Percentiles rank a stretch among this genome's conserved stretches.
phyloP scores from a whole-genome alignment of 1,140 invertebrate species.

The Pogonomyrmex barbatus region DNA sequence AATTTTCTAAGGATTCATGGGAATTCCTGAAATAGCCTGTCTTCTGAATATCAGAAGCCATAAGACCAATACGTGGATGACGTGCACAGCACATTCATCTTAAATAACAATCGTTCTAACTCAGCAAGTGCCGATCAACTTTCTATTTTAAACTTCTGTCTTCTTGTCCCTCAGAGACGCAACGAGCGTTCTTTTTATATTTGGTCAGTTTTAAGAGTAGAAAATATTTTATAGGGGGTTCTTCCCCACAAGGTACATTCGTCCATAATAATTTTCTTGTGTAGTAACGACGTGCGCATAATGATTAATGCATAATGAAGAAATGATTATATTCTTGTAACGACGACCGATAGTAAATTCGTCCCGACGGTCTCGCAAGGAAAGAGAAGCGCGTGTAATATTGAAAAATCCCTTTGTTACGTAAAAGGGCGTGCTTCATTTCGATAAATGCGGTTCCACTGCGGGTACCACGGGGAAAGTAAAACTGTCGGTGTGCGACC shows the following conservation, averaged over 20 bases:
- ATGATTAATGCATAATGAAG: slow-evolving; percentile 44
- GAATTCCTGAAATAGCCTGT: slow-evolving; percentile 64
- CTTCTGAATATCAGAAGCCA: slow-evolving; percentile 60
- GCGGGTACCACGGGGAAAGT: slow-evolving; percentile 37
- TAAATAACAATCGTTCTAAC: slow-evolving; percentile 82
- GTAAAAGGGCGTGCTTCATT: neutral
- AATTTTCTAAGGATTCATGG: slow-evolving; percentile 33
- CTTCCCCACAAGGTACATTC: neutral
- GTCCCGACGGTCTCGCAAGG: neutral
- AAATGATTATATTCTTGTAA: neutral
- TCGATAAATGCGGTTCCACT: slow-evolving; percentile 35
- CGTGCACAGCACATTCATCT: slow-evolving; percentile 73
- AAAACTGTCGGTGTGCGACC: slow-evolving; percentile 45
- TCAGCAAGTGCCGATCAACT: slow-evolving; percentile 77
- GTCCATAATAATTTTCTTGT: neutral
- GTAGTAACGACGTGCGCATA: slow-evolving; percentile 5
- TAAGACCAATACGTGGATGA: slow-evolving; percentile 60
- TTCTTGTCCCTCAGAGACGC: slow-evolving; percentile 57
- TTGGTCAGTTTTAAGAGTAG: slow-evolving; percentile 47
- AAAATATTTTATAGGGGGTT: slow-evolving; percentile 11
- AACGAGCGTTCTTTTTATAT: slow-evolving; percentile 67
- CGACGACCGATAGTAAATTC: slow-evolving; percentile 24
- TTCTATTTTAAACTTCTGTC: slow-evolving; percentile 67
- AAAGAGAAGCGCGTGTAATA: neutral
- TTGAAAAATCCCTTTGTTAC: slow-evolving; percentile 17